Conservation (phyloP, 2,888 invertebrate species). For the Coremacera marginata region DNA sequence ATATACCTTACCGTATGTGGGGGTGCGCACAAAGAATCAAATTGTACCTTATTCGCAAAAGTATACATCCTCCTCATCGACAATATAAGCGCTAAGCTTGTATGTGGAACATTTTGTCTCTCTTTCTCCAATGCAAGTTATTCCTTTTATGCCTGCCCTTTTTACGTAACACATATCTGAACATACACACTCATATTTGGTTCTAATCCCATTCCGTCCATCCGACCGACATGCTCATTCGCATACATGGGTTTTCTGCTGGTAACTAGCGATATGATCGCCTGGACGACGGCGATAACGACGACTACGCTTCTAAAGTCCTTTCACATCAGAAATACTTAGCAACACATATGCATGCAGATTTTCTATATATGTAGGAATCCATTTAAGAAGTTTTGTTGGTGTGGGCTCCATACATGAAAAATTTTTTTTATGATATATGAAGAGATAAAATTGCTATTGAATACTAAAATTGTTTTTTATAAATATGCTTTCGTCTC, state of each 20-base stretch:
- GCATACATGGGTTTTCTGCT: neutral
- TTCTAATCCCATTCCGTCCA: neutral
- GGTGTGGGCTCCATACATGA: too few relatives aligned
- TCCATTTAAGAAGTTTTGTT: too few relatives aligned
- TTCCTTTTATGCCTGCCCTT: slow-evolving; percentile 1
- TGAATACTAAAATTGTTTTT: too few relatives aligned
- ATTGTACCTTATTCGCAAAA: slow-evolving; percentile 19
- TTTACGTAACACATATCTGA: neutral
- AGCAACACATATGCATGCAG: neutral
- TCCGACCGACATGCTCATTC: slow-evolving; percentile 31
- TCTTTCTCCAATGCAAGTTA: neutral
- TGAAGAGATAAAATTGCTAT: too few relatives aligned
- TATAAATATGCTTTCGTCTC: too few relatives aligned
- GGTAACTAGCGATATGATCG: slow-evolving; percentile 21
- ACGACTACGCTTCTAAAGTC: neutral
- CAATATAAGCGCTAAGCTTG: slow-evolving; percentile 6
- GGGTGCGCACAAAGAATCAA: slow-evolving; percentile 29
- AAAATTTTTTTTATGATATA: too few relatives aligned
- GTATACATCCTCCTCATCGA: slow-evolving; percentile 2
- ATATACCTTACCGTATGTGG: neutral
- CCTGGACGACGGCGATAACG: slow-evolving; percentile 27
- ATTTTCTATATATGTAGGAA: neutral
- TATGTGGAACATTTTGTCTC: slow-evolving; percentile 9
- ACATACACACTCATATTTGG: neutral
- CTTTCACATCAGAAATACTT: neutral